Evolutionary conservation across 2,113 vertebrate species (phyloP).

Genomic region (Arothron firmamentum): DNA sequence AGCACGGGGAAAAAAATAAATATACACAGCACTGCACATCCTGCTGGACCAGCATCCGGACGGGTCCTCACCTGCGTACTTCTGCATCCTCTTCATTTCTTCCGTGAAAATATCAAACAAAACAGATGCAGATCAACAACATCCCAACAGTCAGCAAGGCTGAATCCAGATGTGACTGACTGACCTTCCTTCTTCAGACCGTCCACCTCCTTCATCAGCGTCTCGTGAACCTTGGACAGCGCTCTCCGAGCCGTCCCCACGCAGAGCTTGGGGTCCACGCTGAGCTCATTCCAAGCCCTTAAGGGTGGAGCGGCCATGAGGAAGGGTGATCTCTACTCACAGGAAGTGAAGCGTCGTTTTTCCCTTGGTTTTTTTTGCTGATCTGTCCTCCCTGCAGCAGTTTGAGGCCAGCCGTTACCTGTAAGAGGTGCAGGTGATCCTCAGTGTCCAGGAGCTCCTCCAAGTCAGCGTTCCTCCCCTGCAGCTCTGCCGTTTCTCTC

Average conservation of each 20-base stretch:
- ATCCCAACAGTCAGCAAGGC: no score
- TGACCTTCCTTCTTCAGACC: constrained; percentile 47
- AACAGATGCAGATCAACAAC: background rate
- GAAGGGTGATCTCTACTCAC: constrained; percentile 33
- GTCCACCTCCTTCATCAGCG: constrained; percentile 31
- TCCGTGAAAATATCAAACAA: constrained; percentile 9
- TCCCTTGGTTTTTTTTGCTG: no score
- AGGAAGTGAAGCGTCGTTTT: background rate
- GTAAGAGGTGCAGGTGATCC: constrained; percentile 66
- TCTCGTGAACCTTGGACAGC: constrained; percentile 32
- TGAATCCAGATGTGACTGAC: background rate
- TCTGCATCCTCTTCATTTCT: constrained; percentile 67
- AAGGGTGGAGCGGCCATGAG: constrained; percentile 38
- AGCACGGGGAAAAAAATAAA: background rate
- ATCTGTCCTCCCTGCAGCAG: background rate
- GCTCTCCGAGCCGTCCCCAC: constrained; percentile 48
- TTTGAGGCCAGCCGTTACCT: constrained; percentile 40
- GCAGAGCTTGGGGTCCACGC: constrained; percentile 42
- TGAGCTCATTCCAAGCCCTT: constrained; percentile 52
- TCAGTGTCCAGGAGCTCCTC: constrained; percentile 42
- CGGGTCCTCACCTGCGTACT: constrained; percentile 60
- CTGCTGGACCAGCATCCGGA: no score
- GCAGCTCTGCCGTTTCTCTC: constrained; percentile 54
- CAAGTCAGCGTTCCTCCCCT: constrained; percentile 45
- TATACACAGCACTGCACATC: no score